Percentiles rank a stretch among this genome's conserved stretches.
Conservation (phyloP, 2,113 vertebrate species). For the Corythaixoides concolor region DNA sequence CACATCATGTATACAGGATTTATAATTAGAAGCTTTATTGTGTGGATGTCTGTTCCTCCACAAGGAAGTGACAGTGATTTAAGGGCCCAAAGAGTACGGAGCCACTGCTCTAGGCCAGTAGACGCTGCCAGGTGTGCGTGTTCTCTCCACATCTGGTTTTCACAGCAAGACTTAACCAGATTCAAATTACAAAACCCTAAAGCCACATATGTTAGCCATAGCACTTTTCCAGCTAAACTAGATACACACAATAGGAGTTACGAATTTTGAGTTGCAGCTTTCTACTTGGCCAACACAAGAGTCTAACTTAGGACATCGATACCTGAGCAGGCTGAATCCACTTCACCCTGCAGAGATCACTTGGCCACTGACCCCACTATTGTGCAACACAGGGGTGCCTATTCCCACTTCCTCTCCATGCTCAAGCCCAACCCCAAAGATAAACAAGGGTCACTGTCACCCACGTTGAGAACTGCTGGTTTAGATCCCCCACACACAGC, state of each 20-base stretch:
- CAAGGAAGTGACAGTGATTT: neutral
- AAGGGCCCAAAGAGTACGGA: neutral
- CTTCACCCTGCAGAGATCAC: neutral
- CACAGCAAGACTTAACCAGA: neutral
- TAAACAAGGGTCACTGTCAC: neutral
- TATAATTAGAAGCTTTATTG: neutral
- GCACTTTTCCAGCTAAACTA: neutral
- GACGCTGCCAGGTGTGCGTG: neutral
- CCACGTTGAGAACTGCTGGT: neutral
- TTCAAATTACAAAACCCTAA: neutral
- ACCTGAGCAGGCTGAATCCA: neutral
- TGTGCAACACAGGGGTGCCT: neutral
- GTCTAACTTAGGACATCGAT: neutral
- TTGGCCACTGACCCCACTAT: neutral
- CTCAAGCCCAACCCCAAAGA: neutral
- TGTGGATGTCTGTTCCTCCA: neutral
- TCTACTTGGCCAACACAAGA: neutral
- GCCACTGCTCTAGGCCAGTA: neutral
- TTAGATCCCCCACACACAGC: neutral
- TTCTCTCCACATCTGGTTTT: constrained; percentile 35
- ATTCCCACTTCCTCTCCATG: neutral
- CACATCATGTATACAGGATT: neutral
- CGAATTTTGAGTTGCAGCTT: neutral
- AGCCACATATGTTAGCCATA: neutral
- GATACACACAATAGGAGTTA: neutral